Percentiles rank a stretch among this genome's conserved stretches.
phyloP scores from a whole-genome alignment of 2,797 vertebrate species.

The Clarias laeviceps region DNA sequence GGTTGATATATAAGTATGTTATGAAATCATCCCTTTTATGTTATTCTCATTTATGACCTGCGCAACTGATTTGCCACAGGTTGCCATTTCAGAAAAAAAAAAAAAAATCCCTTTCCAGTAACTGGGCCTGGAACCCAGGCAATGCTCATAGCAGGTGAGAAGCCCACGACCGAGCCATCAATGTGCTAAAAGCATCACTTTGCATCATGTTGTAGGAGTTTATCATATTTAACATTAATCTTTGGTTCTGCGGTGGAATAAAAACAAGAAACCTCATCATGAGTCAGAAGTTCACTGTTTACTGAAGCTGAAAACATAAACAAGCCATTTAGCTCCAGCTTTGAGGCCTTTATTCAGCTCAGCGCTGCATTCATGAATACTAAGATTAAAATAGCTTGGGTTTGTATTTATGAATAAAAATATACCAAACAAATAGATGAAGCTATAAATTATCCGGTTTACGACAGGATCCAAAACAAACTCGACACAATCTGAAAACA shows the following conservation, averaged over 20 bases:
- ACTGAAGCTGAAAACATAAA: slow-evolving; percentile 1
- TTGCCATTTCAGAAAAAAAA: too few species aligned
- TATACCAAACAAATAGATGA: background rate
- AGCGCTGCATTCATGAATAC: background rate
- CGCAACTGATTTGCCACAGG: too few species aligned
- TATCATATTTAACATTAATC: background rate
- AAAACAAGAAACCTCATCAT: slow-evolving; percentile 3
- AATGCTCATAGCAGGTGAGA: too few species aligned
- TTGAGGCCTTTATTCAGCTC: background rate
- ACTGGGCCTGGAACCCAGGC: too few species aligned
- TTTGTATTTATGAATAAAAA: background rate
- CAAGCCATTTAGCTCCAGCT: background rate
- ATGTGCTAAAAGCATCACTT: background rate
- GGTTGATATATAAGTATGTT: too few species aligned
- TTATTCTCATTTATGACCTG: too few species aligned
- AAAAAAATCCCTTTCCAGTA: too few species aligned
- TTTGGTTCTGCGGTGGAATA: background rate
- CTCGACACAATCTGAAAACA: background rate
- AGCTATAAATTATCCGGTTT: background rate
- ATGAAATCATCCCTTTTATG: too few species aligned
- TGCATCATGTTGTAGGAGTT: background rate
- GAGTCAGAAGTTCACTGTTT: background rate
- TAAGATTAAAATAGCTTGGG: background rate
- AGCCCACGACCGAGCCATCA: too few species aligned
- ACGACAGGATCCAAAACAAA: background rate